These are phyloP conservation scores for Hofmannophila pseudospretella DNA, from an alignment of 2,888 invertebrate species.

Conservation along the genomic window DNA sequence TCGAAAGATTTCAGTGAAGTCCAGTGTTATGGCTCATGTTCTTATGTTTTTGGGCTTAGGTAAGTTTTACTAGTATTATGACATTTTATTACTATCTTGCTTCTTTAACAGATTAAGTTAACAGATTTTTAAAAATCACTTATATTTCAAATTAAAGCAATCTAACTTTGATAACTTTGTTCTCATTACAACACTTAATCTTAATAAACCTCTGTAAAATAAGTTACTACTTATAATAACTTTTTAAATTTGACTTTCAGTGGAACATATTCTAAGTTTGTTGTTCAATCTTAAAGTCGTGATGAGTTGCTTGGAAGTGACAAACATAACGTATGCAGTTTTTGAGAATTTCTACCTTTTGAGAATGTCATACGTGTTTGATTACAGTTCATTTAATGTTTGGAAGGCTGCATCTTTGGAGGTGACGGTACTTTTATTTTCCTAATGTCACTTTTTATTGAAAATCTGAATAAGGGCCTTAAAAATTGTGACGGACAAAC, in stretches of 20 bases:
- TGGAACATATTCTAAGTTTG: conserved; percentile 31
- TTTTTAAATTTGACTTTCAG: conserved; percentile 29
- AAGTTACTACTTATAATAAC: too few species aligned
- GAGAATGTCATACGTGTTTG: conserved; percentile 22
- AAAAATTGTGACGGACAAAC: too few species aligned
- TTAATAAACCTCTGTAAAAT: too few species aligned
- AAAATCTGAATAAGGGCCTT: too few species aligned
- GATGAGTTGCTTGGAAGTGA: conserved; percentile 23
- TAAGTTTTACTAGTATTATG: too few species aligned
- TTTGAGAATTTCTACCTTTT: conserved; percentile 19
- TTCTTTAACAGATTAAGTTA: too few species aligned
- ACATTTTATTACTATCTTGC: too few species aligned
- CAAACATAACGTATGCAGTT: conserved; percentile 12
- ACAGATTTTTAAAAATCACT: too few species aligned
- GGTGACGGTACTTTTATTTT: conserved; percentile 13
- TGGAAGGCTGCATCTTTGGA: conserved; percentile 17
- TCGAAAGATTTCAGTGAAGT: conserved; percentile 17
- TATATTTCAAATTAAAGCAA: too few species aligned
- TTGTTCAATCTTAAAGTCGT: conserved; percentile 24
- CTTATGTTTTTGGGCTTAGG: conserved; percentile 28
- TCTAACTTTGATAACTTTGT: too few species aligned
- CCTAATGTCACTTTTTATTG: too few species aligned
- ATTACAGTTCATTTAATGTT: conserved; percentile 16
- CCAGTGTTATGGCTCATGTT: conserved; percentile 20
- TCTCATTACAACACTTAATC: too few species aligned